Conservation (phyloP, 2,888 invertebrate genomes). For the Drosophila aldrichi region DNA sequence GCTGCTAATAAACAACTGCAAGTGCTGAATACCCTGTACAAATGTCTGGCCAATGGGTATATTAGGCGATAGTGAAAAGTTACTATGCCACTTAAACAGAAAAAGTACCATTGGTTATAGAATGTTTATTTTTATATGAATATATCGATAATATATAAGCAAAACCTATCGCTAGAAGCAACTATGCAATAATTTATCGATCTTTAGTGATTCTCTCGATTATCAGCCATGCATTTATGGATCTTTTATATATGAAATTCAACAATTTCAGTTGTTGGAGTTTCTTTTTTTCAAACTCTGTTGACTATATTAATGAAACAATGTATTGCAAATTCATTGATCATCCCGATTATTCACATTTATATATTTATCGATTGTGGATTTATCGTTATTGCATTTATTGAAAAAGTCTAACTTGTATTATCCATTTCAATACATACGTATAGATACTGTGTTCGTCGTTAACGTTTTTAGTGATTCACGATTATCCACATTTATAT, state of each 20-base stretch:
- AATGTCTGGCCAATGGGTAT: not conserved
- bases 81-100: not conserved
- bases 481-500: no score
- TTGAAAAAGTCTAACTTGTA: not conserved
- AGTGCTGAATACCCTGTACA: slow-evolving; percentile 44
- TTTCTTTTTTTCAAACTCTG: not conserved
- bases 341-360: not conserved
- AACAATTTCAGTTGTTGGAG: not conserved
- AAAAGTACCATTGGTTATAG: not conserved
- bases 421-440: not conserved
- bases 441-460: not conserved
- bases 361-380: not conserved
- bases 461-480: no score
- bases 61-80: not conserved
- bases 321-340: no score
- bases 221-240: not conserved
- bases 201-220: no score
- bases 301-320: not conserved
- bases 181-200: no score
- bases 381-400: not conserved
- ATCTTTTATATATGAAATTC: not conserved
- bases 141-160: not conserved
- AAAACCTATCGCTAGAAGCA: not conserved
- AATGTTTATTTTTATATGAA: not conserved
- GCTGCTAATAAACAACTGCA: slow-evolving; percentile 55